Percentiles rank a stretch among this genome's conserved stretches.
Evolutionary conservation across 2,797 vertebrate genomes (phyloP).

Genomic region (Streptopelia turtur): DNA sequence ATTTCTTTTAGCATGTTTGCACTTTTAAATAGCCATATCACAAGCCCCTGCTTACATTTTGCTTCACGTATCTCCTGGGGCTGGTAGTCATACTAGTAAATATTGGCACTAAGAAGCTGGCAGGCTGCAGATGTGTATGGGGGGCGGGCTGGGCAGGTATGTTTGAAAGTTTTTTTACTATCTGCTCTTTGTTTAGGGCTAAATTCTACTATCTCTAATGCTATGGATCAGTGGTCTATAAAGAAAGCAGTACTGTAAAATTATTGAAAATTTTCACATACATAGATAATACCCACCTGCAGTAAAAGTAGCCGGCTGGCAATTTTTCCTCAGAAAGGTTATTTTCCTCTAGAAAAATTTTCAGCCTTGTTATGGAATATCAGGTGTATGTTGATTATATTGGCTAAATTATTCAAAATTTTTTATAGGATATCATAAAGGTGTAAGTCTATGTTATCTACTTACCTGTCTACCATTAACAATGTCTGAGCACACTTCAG

Average conservation of each 20-base stretch:
- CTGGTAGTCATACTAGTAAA: conserved; percentile 37
- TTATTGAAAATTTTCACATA: background rate
- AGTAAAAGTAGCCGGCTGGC: background rate
- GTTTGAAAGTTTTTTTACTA: background rate
- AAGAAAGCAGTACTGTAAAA: background rate
- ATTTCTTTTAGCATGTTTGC: conserved; percentile 62
- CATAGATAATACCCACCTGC: background rate
- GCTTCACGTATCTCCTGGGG: background rate
- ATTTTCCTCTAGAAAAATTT: background rate
- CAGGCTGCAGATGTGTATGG: background rate
- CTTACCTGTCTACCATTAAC: background rate
- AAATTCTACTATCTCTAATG: background rate
- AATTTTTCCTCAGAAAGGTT: background rate
- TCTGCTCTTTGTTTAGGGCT: background rate
- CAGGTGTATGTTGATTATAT: background rate
- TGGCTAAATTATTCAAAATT: background rate
- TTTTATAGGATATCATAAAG: background rate
- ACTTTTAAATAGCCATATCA: conserved; percentile 48
- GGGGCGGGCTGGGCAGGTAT: background rate
- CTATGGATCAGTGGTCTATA: background rate
- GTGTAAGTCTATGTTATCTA: background rate
- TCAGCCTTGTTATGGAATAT: background rate
- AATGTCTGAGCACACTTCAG: background rate
- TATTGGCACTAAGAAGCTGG: conserved; percentile 32
- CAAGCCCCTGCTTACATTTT: conserved; percentile 26